Evolutionary conservation across 2,113 vertebrate genomes (phyloP).

Genomic region (Rhinogobius similis): DNA sequence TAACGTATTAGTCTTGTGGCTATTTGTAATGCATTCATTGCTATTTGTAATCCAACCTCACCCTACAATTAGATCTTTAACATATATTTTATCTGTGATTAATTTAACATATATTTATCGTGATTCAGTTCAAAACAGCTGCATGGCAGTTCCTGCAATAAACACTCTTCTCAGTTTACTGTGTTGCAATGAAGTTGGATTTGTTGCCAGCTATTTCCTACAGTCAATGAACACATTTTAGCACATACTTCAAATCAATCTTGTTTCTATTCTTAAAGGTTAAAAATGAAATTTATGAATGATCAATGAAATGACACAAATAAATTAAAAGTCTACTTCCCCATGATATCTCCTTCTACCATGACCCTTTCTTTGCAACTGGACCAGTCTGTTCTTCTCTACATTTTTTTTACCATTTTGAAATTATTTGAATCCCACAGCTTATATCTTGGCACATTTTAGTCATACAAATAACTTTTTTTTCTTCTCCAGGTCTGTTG

Average conservation of each 20-base stretch:
- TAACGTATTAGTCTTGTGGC: neutral
- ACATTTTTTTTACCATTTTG: too few relatives aligned
- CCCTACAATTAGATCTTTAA: too few relatives aligned
- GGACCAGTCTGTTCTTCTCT: too few relatives aligned
- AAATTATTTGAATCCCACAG: too few relatives aligned
- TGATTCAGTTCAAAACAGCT: neutral
- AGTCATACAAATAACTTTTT: neutral
- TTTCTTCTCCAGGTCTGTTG: constrained; percentile 28
- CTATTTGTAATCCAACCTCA: too few relatives aligned
- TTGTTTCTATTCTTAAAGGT: too few relatives aligned
- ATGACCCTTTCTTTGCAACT: too few relatives aligned
- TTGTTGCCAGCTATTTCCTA: neutral
- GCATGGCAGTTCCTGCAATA: neutral
- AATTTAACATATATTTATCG: neutral
- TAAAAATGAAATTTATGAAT: too few relatives aligned
- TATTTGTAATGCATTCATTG: neutral
- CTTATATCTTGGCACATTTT: too few relatives aligned
- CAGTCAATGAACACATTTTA: neutral
- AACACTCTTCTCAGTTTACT: neutral
- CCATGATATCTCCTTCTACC: too few relatives aligned
- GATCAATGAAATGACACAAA: too few relatives aligned
- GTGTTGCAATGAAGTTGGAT: neutral
- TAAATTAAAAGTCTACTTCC: too few relatives aligned
- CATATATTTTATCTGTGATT: neutral
- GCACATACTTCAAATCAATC: neutral